Base-by-base conservation (phyloP, 2,113 vertebrate genomes). In the Percopsis transmontana region DNA sequence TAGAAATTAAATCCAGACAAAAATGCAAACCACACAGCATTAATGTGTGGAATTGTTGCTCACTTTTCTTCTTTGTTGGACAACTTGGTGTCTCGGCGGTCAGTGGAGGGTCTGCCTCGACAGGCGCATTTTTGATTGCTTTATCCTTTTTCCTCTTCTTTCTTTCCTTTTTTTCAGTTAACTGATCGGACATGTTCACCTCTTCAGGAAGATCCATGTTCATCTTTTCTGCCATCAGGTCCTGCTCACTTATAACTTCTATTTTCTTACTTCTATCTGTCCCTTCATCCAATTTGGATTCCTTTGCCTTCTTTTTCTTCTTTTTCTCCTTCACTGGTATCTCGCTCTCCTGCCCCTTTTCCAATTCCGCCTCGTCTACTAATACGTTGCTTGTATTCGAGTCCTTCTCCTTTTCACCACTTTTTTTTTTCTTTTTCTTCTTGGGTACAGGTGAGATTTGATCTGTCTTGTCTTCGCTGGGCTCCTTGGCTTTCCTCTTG, bases 31-130 rank as follows among this genome's bases (percentile, higher is more conserved):
- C 13, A 6, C 0, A 10, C 50, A 13, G 23, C 13, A 6, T 20
- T 1, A 53, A 13, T n/a, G 2, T 16, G 6, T 0, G 12, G 23
- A 15, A 11, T 0, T 13, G 51, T 14, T 12, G 75, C 83, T 80
- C 58, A 90, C 90, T 85, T 85, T 82, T 88, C 68, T 85, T 82
- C 66, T 83, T 87, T 21, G 62, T 52, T 15, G 21, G 55, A 64
- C 58, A 62, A 57, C 24, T 53, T 12, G 52, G 27, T 4, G 68
- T 62, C 16, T 72, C 63, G 3, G 20, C 12, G 13, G n/a, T 1
- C 1, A 24, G 13, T 8, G 44, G 68, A 58, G 20, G 59, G 13
- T 78, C 74, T 20, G 57, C 1, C n/a, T 79, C 69, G 15, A 2
- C 1, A 2, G 41, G 4, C 16, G 44, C 48, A 0, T 38, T 66